These are phyloP conservation scores for Labroides dimidiatus DNA, from an alignment of 2,797 vertebrate genomes.

Conservation along the genomic window DNA sequence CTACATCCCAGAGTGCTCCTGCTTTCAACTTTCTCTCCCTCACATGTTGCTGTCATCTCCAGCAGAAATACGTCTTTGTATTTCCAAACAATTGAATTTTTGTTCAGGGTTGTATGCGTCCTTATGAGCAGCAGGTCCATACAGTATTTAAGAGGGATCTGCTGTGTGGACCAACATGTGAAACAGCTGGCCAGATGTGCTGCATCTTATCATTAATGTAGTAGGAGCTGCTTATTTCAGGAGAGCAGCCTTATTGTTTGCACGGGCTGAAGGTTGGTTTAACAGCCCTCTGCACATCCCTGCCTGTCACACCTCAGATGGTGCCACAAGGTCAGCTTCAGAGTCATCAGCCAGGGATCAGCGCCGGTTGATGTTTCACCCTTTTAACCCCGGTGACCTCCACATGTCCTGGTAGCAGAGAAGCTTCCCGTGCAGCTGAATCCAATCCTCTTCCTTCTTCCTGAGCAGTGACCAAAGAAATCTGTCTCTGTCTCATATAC, in stretches of 20 bases:
- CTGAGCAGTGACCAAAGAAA: background rate
- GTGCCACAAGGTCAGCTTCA: background rate
- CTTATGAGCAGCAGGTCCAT: slow-evolving; percentile 51
- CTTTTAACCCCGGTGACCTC: slow-evolving; percentile 9
- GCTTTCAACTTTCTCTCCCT: slow-evolving; percentile 52
- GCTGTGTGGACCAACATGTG: slow-evolving; percentile 15
- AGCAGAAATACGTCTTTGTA: slow-evolving; percentile 38
- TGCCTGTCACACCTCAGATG: background rate
- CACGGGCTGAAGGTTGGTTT: background rate
- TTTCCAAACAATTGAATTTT: slow-evolving; percentile 51
- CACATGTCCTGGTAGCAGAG: background rate
- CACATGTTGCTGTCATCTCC: slow-evolving; percentile 40
- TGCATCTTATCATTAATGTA: slow-evolving; percentile 37
- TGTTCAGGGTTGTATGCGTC: slow-evolving; percentile 24
- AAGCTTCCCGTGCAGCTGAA: background rate
- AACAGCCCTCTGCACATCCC: background rate
- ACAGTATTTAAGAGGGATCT: slow-evolving; percentile 46
- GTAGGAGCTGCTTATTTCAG: slow-evolving; percentile 16
- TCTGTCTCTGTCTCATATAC: background rate
- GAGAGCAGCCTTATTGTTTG: slow-evolving; percentile 8
- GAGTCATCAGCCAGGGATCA: slow-evolving; percentile 5
- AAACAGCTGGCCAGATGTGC: slow-evolving; percentile 40
- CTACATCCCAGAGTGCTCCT: slow-evolving; percentile 20
- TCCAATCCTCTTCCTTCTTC: background rate
- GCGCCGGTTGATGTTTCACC: slow-evolving; percentile 3